Conservation (phyloP, 2,797 vertebrate genomes). For the Meriones psammophilus region DNA sequence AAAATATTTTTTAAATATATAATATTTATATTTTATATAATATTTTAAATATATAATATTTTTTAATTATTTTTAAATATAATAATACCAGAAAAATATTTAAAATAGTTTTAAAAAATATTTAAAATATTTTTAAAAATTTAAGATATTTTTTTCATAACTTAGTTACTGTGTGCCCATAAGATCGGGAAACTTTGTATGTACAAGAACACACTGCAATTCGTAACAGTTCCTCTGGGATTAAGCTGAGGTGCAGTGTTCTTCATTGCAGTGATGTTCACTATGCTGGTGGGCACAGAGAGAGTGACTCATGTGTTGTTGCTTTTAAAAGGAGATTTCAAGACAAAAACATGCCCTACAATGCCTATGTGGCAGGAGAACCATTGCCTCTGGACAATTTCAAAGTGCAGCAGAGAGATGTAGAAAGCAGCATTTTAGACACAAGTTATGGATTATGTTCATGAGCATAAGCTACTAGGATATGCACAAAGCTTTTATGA, state of each 20-base stretch:
- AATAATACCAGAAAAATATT: neutral
- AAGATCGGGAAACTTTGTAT: neutral
- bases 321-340: slow-evolving; percentile 64
- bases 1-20: too few relatives aligned
- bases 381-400: slow-evolving; percentile 13
- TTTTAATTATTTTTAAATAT: too few relatives aligned
- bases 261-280: too few relatives aligned
- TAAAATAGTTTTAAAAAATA: too few relatives aligned
- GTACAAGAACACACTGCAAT: neutral
- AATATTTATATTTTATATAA: too few relatives aligned
- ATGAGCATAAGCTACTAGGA: neutral
- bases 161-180: neutral
- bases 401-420: slow-evolving; percentile 6
- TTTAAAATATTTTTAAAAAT: too few relatives aligned
- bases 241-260: neutral
- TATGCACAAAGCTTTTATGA: neutral
- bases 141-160: neutral
- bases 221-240: neutral
- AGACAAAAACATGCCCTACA: slow-evolving; percentile 60
- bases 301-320: slow-evolving; percentile 33
- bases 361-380: slow-evolving; percentile 59
- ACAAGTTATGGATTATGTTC: neutral
- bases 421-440: slow-evolving; percentile 6
- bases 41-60: too few relatives aligned
- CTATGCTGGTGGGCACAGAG: neutral